Base-by-base conservation (phyloP, 2,888 invertebrate species). In the Tachina lurida region DNA sequence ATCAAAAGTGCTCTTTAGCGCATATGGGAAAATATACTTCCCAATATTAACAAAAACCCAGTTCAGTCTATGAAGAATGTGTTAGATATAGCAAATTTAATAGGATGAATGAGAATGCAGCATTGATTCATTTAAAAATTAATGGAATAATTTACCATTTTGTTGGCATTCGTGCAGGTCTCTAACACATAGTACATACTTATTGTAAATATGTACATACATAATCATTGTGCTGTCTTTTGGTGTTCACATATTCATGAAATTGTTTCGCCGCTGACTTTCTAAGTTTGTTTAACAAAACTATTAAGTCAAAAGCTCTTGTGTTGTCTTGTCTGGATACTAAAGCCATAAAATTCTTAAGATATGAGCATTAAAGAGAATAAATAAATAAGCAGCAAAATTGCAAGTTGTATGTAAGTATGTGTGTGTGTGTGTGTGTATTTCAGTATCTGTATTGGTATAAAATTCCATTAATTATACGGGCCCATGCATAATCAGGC, bases 261-360 rank as follows among this genome's bases (percentile, higher is more conserved):
- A 71, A 63, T 67, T 65, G 65, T 73, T 65, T 15, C 63, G 70
- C 70, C 31, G 15, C 19, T 58, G 52, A 77, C 56, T 67, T 67
- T 73, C 45, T 54, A 41, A 73, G 67, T 22, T 49, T 78, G 65
- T 78, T 84, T 54, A 13, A 54, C 43, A 54, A 78, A 77, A 78
- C 60, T 62, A 84, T 73, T 67, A 67, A 84, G 83, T 84, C 83
- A 84, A 84, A 84, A 84, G 83, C 83, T 45, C 77, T 84, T 84
- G 71, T 65, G 73, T 84, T 84, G 71, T 65, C 65, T 58, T 81
- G 81, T 65, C 77, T 65, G 77, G 60, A 73, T 73, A 58, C 63
- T 56, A 77, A 71, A 73, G 31, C 22, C 75, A 81, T 75, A 73
- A 71, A 73, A 65, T 77, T 47, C 58, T 77, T 73, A 67, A 60